Evolutionary conservation across 2,797 vertebrate species (phyloP), one percentile per base, ranked within the genome.

Genomic region (Labroides dimidiatus): DNA sequence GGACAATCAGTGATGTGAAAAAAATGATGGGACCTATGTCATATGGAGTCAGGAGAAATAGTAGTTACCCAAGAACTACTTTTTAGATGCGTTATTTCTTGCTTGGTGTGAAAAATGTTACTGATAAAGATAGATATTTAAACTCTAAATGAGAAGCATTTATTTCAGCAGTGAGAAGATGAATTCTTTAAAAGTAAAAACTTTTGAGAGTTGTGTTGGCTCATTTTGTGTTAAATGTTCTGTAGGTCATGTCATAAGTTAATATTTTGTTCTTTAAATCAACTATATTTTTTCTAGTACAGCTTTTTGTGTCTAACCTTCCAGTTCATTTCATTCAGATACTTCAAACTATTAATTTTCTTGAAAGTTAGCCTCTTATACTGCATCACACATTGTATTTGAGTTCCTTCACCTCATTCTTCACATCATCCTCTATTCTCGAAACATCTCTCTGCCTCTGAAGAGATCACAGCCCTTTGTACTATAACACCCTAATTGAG

Each of bases 1-100:
- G 84, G 84, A 82, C 73, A 45, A 13, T 71, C 55, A 60, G 23
- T 86, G 75, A 69, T 82, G 82, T 73, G 77, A 43, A 75, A 80
- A 77, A 80, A 75, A 82, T 51, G 33, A 24, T 78, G 51, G 82
- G 74, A 75, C 37, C 84, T 76, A 75, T 69, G 70, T 77, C 72
- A 87, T 75, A 76, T 59, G 71, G 69, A 71, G 60, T 51, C 56
- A 60, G 42, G 75, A 36, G 16, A 65, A 48, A 43, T 14, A 42
- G 14, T 27, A 67, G 79, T 55, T 0, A 66, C 42, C 12, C n/a
- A 51, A 61, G 64, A 61, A 50, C 16, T 19, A 23, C 7, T 39
- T 54, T 44, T 64, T 12, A 50, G 39, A 49, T 59, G 23, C 63
- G 9, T 19, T 4, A 10, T 61, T 48, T 64, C n/a, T 19, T 27